These are phyloP conservation scores for Trachelus troglodyta DNA, from an alignment of 2,888 invertebrate species.

Conservation along the genomic window DNA sequence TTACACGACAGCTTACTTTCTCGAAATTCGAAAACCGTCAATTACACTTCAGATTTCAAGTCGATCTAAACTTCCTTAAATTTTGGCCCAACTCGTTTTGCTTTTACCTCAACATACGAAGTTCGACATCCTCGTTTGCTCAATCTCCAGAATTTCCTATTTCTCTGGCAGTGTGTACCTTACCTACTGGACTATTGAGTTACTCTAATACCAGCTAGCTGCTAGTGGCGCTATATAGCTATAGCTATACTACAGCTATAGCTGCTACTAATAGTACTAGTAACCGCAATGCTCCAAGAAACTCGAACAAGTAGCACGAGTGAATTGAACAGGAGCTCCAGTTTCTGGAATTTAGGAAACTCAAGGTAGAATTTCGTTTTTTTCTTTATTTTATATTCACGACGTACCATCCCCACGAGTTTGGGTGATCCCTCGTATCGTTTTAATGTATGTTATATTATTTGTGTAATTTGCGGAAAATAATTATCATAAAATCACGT, in stretches of 20 bases:
- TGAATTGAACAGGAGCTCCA: neutral
- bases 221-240: neutral
- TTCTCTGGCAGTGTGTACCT: neutral
- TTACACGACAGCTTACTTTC: neutral
- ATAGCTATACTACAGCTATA: neutral
- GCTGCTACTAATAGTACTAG: neutral
- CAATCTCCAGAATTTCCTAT: neutral
- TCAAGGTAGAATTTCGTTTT: neutral
- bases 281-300: neutral
- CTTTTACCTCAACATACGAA: neutral
- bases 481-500: neutral
- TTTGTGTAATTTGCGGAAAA: neutral
- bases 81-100: neutral
- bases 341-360: neutral
- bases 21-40: neutral
- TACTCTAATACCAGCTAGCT: neutral
- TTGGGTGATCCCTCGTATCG: neutral
- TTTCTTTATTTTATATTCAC: neutral
- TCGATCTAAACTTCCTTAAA: neutral
- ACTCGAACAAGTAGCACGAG: neutral
- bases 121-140: neutral
- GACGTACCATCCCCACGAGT: neutral
- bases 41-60: neutral
- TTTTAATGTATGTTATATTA: neutral
- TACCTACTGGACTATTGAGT: neutral